Evolutionary conservation across 2,888 invertebrate genomes (phyloP), one percentile per base, ranked within the genome.

Genomic region (Silvanus unidentatus): DNA sequence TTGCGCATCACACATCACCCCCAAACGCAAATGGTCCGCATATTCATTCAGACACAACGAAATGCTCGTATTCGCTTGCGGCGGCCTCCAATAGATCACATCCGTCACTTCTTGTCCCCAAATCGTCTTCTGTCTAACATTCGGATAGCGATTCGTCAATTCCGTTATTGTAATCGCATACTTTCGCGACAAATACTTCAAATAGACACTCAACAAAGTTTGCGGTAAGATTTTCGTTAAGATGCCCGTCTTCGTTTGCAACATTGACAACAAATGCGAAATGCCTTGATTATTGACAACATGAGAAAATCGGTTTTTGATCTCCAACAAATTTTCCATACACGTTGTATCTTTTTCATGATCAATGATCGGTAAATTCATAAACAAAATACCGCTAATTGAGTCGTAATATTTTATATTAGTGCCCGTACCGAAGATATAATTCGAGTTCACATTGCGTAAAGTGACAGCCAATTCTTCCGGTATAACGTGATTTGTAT

Each of bases 31-130:
- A 1, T 77, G 75, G 53, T 78, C 79, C 0, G 77, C 80, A 64
- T 85, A 84, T 61, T 81, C 81, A 56, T 85, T 82, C 40, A 86
- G 73, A 39, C 85, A 84, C 48, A 86, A 69, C 0, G 86, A 86
- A 73, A 86, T 77, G 65, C 86, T 81, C 50, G 84, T 84, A 67
- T 86, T 86, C 42, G 85, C 84, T 66, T 86, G 86, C 0, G 85
- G 84, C 9, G 86, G 86, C 53, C 84, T 73, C 84, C 84, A 86
- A 60, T 84, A 85, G 42, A 86, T 71, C 0, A 81, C 78, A 32
- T 76, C 75, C 2, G 77, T 77, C 1, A 86, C 75, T 6, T 77
- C 75, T 49, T 84, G 81, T 0, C 84, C 82, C 77, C 84, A 84
- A 12, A 82, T 56, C 5, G 82, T 79, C 1, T 73, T 75, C 49